These are phyloP conservation scores for Coregonus ussuriensis DNA, from an alignment of 2,797 vertebrate genomes.

Conservation along the genomic window DNA sequence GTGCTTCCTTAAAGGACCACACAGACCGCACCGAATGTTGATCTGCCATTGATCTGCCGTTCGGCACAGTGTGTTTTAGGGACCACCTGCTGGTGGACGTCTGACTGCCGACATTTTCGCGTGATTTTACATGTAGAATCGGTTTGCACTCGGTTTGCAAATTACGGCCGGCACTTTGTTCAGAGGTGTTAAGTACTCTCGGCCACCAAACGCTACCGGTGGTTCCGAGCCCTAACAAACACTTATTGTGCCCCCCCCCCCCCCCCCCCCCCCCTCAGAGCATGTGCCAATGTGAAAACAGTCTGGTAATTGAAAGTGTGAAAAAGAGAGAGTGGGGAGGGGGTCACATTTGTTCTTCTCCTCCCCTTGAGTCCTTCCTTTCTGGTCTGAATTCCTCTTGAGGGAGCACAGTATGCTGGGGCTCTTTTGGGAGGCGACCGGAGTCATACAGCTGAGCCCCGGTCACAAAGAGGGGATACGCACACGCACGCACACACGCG, in stretches of 20 bases:
- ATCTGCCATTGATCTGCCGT: too few relatives aligned
- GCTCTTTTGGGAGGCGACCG: constrained; percentile 30
- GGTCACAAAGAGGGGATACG: constrained; percentile 46
- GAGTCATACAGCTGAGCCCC: constrained; percentile 46
- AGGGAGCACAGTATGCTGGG: constrained; percentile 28
- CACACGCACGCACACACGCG: not conserved
- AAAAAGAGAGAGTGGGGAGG: constrained; percentile 27
- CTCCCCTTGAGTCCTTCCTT: constrained; percentile 40
- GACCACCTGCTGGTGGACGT: too few relatives aligned
- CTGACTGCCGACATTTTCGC: too few relatives aligned
- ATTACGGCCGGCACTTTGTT: too few relatives aligned
- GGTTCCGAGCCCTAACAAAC: not conserved
- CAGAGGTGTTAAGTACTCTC: too few relatives aligned
- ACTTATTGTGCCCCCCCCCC: too few relatives aligned
- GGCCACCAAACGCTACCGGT: too few relatives aligned
- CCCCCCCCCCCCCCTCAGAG: not conserved
- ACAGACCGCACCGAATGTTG: too few relatives aligned
- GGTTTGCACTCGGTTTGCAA: too few relatives aligned
- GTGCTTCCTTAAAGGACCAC: not conserved
- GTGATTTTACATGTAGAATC: too few relatives aligned
- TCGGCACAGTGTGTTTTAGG: too few relatives aligned
- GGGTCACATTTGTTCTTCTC: constrained; percentile 11
- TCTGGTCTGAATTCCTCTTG: constrained; percentile 23
- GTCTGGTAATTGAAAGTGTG: constrained; percentile 45
- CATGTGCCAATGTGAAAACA: constrained; percentile 32